These are phyloP conservation scores for Drosophila varians DNA, from an alignment of 1,140 invertebrate species.

Conservation along the genomic window DNA sequence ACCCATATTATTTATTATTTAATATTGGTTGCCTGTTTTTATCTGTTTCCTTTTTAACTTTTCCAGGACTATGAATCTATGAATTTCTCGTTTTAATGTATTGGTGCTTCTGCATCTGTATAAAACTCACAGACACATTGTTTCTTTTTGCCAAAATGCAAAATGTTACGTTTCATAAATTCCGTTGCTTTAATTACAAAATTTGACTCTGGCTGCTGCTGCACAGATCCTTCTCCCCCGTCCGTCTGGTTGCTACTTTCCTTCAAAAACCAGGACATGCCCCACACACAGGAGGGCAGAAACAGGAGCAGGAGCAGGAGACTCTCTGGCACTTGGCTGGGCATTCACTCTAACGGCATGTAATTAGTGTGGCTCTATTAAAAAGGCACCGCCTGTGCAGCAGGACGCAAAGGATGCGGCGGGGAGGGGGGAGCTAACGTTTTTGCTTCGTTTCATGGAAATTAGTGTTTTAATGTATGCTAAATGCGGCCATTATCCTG, in stretches of 20 bases:
- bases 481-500: constrained; percentile 74
- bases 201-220: constrained; percentile 63
- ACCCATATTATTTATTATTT: not conserved
- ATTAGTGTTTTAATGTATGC: constrained; percentile 82
- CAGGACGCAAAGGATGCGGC: constrained; percentile 1
- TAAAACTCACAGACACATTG: not conserved
- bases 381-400: constrained; percentile 73
- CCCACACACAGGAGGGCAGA: constrained; percentile 9
- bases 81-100: not conserved
- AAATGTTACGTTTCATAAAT: constrained; percentile 82
- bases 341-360: constrained; percentile 78
- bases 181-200: constrained; percentile 77
- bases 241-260: not conserved
- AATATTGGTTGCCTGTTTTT: not conserved
- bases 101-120: not conserved
- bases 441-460: constrained; percentile 75
- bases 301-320: not conserved
- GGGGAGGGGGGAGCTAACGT: constrained; percentile 14
- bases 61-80: not conserved
- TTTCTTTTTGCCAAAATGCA: constrained; percentile 34
- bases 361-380: constrained; percentile 82
- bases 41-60: not conserved
- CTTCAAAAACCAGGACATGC: constrained; percentile 9
- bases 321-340: constrained; percentile 49
- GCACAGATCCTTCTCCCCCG: constrained; percentile 1